Evolutionary conservation across 2,113 vertebrate species (phyloP), one percentile per base, ranked within the genome.

Genomic region (Tupaia tana): DNA sequence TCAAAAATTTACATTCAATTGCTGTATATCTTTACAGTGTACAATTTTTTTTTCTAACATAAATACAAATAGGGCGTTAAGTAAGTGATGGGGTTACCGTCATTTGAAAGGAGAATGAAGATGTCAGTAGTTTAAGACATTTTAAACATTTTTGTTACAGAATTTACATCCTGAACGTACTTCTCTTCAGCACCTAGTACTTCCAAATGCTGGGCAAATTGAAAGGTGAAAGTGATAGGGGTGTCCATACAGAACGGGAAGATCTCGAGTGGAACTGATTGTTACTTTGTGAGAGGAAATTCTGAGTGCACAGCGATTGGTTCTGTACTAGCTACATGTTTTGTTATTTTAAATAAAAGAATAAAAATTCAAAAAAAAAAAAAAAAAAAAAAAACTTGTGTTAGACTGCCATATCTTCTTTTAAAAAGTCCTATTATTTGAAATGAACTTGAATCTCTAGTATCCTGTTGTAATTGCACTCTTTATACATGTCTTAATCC

Each of bases 281-380:
- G 52, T 34, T 69, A 54, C 20, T 19, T 25, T 74, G 2, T 91
- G 31, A 84, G 74, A 56, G 63, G 31, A 89, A 93, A 73, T 88
- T 69, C 6, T 70, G 56, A 64, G 14, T 88, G 31, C 56, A 71
- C 4, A 52, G 1, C 61, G 19, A 95, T 27, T 56, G 14, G 25
- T 43, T 92, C n/a, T 89, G n/a, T 59, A 9, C 25, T 73, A 58
- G 56, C 4, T 92, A 43, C 7, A 29, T 81, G 67, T 70, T 96
- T 71, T 9, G 34, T 29, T 87, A n/a, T n/a, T n/a, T 80, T 56
- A 94, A 96, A 97, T 97, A 95, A 96, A 96, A 96, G 1, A 54
- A 3, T 54, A n/a, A 63, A 90, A 84, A 43, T 64, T 93, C 7
- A n/a, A n/a, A n/a, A n/a, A n/a, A n/a, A n/a, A n/a, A n/a, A n/a